Base-by-base conservation (phyloP, 2,797 vertebrate species). In the Lepilemur ruficaudatus region DNA sequence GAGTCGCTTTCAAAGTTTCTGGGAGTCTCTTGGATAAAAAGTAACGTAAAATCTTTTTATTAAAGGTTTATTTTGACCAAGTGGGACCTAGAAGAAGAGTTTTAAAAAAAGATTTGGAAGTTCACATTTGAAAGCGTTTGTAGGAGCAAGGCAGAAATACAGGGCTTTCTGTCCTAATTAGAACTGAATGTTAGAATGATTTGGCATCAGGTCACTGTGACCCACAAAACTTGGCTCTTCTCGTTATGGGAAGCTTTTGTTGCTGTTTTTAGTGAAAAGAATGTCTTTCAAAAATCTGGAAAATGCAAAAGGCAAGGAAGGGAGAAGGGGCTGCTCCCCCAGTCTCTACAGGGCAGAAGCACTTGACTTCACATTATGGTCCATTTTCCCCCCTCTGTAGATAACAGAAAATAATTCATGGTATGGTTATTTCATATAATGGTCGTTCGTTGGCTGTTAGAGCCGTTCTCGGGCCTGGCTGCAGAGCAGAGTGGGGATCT, bases 111-210 rank as follows among this genome's bases (percentile, higher is more conserved):
- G 83, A 92, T 55, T 43, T 32, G 10, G 7, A 69, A 55, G 76
- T 84, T 70, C 75, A 17, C 8, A 32, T 87, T 50, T 87, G 79
- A 89, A 95, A 78, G 91, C 65, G 70, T 70, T 93, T 89, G 69
- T 63, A 28, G 76, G 52, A 79, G 28, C 4, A 25, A 89, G 89
- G 86, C 55, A 86, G 89, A 91, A 95, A 96, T 76, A 32, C 32
- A 81, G 67, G 14, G 65, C 70, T 94, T 95, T 84, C 89, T 72
- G 87, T 92, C 84, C 87, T 93, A 92, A 57, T 93, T 78, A 94
- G 88, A 86, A 82, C 38, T 25, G 88, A 65, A 83, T 57, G 79
- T 67, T 70, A 79, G 83, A 78, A 78, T 4, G 80, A 80, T 72
- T 52, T 2, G 18, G 72, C 12, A 43, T 83, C 75, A 41, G 95